Evolutionary conservation across 2,888 invertebrate species (phyloP).

Genomic region (Magallana nippona): DNA sequence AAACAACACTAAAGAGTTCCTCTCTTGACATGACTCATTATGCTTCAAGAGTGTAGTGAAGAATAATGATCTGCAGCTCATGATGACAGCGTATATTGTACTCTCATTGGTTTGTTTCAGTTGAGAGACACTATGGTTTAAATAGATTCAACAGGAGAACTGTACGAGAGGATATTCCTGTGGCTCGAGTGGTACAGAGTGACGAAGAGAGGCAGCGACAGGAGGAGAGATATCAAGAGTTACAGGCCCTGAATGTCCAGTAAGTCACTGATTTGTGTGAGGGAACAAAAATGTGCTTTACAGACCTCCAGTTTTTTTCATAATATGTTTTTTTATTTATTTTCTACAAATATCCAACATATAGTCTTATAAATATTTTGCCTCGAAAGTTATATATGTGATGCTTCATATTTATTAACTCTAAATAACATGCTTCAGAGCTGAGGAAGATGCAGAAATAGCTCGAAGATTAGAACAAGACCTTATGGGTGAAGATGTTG

Average conservation of each 20-base stretch:
- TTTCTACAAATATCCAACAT: too few relatives aligned
- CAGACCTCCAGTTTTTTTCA: too few relatives aligned
- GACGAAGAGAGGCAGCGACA: constrained; percentile 86
- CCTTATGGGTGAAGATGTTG: constrained; percentile 83
- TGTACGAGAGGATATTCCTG: constrained; percentile 89
- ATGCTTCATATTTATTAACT: too few relatives aligned
- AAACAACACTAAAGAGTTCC: too few relatives aligned
- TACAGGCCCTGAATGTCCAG: constrained; percentile 72
- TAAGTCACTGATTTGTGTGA: constrained; percentile 49
- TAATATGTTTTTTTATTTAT: too few relatives aligned
- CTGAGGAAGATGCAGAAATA: constrained; percentile 78
- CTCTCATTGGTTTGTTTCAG: constrained; percentile 79
- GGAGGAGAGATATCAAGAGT: constrained; percentile 81
- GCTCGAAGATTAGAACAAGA: constrained; percentile 73
- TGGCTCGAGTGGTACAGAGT: constrained; percentile 87
- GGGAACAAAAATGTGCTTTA: too few relatives aligned
- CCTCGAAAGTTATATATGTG: too few relatives aligned
- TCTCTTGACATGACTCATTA: too few relatives aligned
- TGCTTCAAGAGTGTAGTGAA: too few relatives aligned
- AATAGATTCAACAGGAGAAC: constrained; percentile 88
- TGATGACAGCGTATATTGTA: too few relatives aligned
- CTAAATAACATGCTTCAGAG: constrained; percentile 58
- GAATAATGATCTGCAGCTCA: too few relatives aligned
- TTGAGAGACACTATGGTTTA: constrained; percentile 87
- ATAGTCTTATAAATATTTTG: too few relatives aligned